phyloP scores from a whole-genome alignment of 2,888 invertebrate species.

The Rhogogaster chlorosoma region DNA sequence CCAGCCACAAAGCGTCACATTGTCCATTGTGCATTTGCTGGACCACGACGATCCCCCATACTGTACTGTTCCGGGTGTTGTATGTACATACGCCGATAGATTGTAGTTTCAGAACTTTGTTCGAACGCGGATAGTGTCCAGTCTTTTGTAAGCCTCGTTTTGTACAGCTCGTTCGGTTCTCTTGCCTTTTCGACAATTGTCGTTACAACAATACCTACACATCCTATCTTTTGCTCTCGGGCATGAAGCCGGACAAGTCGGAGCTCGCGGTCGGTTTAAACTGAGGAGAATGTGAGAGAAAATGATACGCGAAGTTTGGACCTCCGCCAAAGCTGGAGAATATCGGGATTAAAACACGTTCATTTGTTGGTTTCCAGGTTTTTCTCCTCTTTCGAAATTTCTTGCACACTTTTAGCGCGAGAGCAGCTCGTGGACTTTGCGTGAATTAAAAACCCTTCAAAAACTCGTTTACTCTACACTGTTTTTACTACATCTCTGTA shows the following conservation, averaged over 20 bases:
- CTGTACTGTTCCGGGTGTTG: background rate
- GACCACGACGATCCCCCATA: conserved; percentile 8
- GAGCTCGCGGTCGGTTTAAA: conserved; percentile 1
- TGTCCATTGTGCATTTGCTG: conserved; percentile 33
- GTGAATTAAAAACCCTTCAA: background rate
- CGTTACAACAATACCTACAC: background rate
- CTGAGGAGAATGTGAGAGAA: background rate
- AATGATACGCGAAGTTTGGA: conserved; percentile 8
- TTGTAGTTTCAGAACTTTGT: conserved; percentile 27
- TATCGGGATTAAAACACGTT: conserved; percentile 6
- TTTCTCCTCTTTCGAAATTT: background rate
- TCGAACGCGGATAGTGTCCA: conserved; percentile 20
- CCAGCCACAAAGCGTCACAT: conserved; percentile 37
- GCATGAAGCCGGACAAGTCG: background rate
- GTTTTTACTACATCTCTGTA: background rate
- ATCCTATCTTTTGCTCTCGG: background rate
- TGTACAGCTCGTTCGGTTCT: background rate
- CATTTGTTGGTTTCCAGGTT: background rate
- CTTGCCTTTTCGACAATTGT: background rate
- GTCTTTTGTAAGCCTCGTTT: conserved; percentile 23
- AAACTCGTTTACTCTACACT: conserved; percentile 18
- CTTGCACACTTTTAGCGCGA: background rate
- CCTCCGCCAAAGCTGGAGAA: background rate
- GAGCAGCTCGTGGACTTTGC: background rate
- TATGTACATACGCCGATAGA: conserved; percentile 16